Percentiles rank a stretch among this genome's conserved stretches.
phyloP scores from a whole-genome alignment of 2,113 vertebrate species.

The Heteronetta atricapilla region DNA sequence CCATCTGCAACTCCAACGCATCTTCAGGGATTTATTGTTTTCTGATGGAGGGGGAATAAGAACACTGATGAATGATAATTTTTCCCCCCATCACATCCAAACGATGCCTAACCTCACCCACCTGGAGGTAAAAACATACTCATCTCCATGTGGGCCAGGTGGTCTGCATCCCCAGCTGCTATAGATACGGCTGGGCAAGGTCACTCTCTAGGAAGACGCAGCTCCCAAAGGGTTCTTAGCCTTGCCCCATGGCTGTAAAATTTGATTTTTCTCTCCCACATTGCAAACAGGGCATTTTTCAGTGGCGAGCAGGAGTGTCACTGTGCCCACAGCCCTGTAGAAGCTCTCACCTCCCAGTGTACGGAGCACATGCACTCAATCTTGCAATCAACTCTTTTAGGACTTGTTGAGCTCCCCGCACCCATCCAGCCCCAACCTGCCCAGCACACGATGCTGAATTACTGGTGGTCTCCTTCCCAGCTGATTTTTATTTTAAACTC shows the following conservation, averaged over 20 bases:
- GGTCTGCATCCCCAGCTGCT: neutral
- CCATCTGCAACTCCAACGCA: too few species aligned
- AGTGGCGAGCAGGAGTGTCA: too few species aligned
- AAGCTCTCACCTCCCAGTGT: neutral
- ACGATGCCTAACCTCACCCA: accelerated
- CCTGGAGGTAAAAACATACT: too few species aligned
- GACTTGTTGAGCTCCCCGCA: neutral
- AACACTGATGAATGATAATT: neutral
- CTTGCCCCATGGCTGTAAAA: neutral
- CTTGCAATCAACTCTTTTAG: too few species aligned
- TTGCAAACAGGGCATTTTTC: neutral
- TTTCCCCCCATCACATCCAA: neutral
- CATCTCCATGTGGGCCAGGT: too few species aligned
- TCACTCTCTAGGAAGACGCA: accelerated
- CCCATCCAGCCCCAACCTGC: neutral
- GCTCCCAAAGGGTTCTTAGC: neutral
- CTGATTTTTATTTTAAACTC: neutral
- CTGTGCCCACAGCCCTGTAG: too few species aligned
- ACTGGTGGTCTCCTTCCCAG: neutral
- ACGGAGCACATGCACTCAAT: neutral
- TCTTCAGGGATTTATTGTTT: neutral
- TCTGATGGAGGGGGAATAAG: neutral
- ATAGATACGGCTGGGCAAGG: accelerated
- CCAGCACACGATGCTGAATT: neutral
- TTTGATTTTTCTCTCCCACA: neutral